Conservation (phyloP, 2,797 vertebrate species). For the Pangasius larnaudii region DNA sequence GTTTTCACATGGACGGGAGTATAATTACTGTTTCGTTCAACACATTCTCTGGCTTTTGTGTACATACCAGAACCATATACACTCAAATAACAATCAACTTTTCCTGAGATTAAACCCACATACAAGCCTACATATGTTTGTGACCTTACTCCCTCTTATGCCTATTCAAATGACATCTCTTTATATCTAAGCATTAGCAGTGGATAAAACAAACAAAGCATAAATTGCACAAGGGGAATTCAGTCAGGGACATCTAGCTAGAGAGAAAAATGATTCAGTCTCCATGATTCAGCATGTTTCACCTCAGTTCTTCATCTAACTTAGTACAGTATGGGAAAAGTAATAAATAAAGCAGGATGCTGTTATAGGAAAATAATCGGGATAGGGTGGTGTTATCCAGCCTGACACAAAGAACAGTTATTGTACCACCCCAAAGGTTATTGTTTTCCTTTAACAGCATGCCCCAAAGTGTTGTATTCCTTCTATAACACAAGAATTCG, state of each 20-base stretch:
- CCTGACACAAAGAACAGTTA: background rate
- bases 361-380: background rate
- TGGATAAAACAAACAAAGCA: slow-evolving; percentile 34
- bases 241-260: background rate
- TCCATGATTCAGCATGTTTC: slow-evolving; percentile 15
- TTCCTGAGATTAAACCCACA: slow-evolving; percentile 15
- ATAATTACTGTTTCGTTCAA: slow-evolving; percentile 40
- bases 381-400: background rate
- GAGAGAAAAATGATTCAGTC: slow-evolving; percentile 5
- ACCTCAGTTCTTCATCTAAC: slow-evolving; percentile 16
- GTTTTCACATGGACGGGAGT: slow-evolving; percentile 32
- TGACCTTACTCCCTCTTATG: slow-evolving; percentile 19
- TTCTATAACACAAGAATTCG: background rate
- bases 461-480: background rate
- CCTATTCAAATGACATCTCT: slow-evolving; percentile 10
- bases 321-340: background rate
- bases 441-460: background rate
- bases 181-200: slow-evolving; percentile 22
- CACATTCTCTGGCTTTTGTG: slow-evolving; percentile 26
- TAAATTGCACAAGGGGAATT: background rate
- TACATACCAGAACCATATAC: slow-evolving; percentile 1
- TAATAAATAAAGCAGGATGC: background rate
- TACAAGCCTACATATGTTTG: slow-evolving; percentile 32
- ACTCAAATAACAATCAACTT: slow-evolving; percentile 21
- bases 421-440: background rate